Conservation (phyloP, 2,113 vertebrate genomes). For the Saccopteryx leptura region DNA sequence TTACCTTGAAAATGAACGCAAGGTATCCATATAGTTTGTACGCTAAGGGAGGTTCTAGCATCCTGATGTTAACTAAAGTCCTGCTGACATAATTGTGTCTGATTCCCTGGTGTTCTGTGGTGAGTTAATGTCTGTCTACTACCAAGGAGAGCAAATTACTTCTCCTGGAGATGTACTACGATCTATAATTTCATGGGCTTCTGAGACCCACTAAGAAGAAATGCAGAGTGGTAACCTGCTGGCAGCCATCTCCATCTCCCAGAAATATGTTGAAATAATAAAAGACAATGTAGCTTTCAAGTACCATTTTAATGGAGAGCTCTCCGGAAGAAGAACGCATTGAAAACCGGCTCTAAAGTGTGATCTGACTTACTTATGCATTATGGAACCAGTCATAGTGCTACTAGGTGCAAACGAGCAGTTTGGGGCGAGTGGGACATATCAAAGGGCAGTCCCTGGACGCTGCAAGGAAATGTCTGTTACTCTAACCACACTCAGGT, state of each 20-base stretch:
- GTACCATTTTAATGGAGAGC: not conserved
- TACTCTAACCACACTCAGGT: not conserved
- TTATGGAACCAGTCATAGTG: conserved; percentile 3
- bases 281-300: conserved; percentile 16
- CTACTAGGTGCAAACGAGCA: not conserved
- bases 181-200: not conserved
- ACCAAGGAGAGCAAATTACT: conserved; percentile 62
- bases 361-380: not conserved
- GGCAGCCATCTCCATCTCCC: not conserved
- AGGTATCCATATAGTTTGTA: not conserved
- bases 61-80: conserved; percentile 58
- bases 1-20: conserved; percentile 45
- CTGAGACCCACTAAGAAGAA: not conserved
- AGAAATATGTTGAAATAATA: conserved; percentile 25
- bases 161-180: conserved; percentile 31
- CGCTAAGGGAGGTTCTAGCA: conserved; percentile 53
- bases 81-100: conserved; percentile 32
- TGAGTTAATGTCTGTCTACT: conserved; percentile 64
- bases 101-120: conserved; percentile 33
- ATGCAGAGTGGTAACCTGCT: not conserved
- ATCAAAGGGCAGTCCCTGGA: not conserved
- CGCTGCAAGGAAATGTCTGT: not conserved
- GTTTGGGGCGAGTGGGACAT: not conserved
- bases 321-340: not conserved
- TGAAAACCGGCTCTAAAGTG: not conserved